Base-by-base conservation (phyloP, 2,113 vertebrate species). In the Trichechus manatus region DNA sequence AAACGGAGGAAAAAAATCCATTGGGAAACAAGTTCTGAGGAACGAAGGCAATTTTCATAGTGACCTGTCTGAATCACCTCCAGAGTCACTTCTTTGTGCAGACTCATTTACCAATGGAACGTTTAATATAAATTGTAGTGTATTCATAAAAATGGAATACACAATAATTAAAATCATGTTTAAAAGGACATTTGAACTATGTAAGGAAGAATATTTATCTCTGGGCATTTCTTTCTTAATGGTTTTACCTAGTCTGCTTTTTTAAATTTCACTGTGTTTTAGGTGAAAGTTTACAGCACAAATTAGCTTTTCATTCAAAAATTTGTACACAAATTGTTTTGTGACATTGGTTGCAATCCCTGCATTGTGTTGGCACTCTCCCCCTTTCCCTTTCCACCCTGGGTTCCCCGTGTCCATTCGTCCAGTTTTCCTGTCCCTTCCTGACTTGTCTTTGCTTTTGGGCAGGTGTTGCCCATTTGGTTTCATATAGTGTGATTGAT, bases 11-110 rank as follows among this genome's bases (percentile, higher is more conserved):
- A 47, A 88, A 88, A 47, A 47, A 77, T 64, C 50, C 42, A 85
- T 13, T 63, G 64, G 63, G n/a, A 93, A 94, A 44, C 44, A 84
- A 94, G 39, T 83, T 85, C 39, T 88, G 59, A 94, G 42, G 17
- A 94, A 83, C 39, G 90, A 77, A 95, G 75, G 77, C 81, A 91
- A 77, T 96, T 93, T 92, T 95, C 22, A 88, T 20, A n/a, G 50
- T 72, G 59, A 44, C 22, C 56, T 36, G 53, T 87, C 85, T 84
- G 25, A 87, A 81, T 72, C 81, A 89, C 42, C 31, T 75, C 25
- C 39, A 78, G 64, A 68, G 56, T 47, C 81, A 80, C 44, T 81
- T 19, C 44, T 42, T 82, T 87, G 75, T 29, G 3, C 27, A 77
- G 77, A 90, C 7, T 92, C 22, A 10, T 79, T 87, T 61, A 92